Evolutionary conservation across 2,797 vertebrate genomes (phyloP).

Genomic region (Phylloscopus collybita): DNA sequence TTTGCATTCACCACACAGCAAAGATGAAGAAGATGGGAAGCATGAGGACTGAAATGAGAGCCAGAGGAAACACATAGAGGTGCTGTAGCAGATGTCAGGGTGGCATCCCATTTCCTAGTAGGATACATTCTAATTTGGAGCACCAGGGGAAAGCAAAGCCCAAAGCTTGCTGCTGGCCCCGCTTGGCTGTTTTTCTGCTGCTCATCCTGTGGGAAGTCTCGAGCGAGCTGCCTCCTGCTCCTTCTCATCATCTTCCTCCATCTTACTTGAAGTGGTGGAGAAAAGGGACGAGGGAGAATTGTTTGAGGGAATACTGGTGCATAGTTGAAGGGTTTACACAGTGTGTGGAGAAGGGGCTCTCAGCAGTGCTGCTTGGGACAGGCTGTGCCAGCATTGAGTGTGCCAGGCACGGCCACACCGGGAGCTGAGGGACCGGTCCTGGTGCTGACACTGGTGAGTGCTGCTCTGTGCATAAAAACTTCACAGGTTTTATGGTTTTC

Average conservation of each 20-base stretch:
- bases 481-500: not conserved
- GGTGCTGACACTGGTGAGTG: fast-evolving
- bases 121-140: not conserved
- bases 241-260: not conserved
- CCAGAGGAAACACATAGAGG: not conserved
- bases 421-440: not conserved
- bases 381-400: not conserved
- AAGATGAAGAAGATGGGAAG: not conserved
- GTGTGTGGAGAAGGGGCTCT: not conserved
- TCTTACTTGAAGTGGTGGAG: not conserved
- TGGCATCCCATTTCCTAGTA: too few species aligned
- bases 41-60: not conserved
- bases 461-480: not conserved
- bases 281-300: not conserved
- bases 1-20: not conserved
- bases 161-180: not conserved
- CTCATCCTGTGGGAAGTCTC: not conserved
- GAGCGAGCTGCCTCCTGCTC: fast-evolving
- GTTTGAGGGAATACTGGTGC: not conserved
- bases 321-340: not conserved
- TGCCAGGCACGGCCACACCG: not conserved
- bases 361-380: not conserved
- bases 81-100: fast-evolving
- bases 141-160: not conserved
- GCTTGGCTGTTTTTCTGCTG: fast-evolving